Evolutionary conservation across 2,113 vertebrate species (phyloP), one percentile per base, ranked within the genome.

Genomic region (Galemys pyrenaicus): DNA sequence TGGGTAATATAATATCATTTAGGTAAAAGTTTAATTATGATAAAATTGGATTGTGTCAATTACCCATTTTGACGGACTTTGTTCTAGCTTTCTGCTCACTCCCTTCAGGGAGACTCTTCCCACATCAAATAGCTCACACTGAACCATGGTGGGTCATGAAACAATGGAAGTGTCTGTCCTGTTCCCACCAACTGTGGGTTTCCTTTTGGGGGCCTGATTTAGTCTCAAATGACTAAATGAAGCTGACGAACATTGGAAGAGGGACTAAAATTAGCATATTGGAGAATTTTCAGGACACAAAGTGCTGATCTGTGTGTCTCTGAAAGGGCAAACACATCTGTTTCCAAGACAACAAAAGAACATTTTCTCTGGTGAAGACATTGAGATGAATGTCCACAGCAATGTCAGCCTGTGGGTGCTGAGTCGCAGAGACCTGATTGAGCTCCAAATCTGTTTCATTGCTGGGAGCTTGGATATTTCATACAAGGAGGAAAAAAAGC

Each of bases 341-440:
- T 94, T 96, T 89, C 95, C 87, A 96, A 87, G 95, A 96, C 90
- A 94, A 97, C 80, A 79, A 80, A 93, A 85, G 54, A 89, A 26
- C 71, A 86, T 68, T 46, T 51, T 5, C 84, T 79, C 30, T 75
- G 49, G 83, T 56, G 56, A 84, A 68, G 81, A 95, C 46, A 39
- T 19, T 79, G 87, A 87, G 68, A 39, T 44, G 78, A 44, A 79
- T 75, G 20, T 82, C 80, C 62, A 67, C 35, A 30, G 44, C 24
- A 44, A 51, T 37, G 44, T 41, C 28, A 37, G 41, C 15, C 0
- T 9, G 6, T 13, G 41, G 89, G 5, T 71, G 26, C 51, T 32
- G 13, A 68, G n/a, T 56, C 64, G 32, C 4, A 11, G 35, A 51
- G 70, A 87, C 22, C 28, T 67, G 65, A 26, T 39, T 64, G 35